Conservation (phyloP, 2,113 vertebrate genomes). For the Hippoglossus stenolepis region DNA sequence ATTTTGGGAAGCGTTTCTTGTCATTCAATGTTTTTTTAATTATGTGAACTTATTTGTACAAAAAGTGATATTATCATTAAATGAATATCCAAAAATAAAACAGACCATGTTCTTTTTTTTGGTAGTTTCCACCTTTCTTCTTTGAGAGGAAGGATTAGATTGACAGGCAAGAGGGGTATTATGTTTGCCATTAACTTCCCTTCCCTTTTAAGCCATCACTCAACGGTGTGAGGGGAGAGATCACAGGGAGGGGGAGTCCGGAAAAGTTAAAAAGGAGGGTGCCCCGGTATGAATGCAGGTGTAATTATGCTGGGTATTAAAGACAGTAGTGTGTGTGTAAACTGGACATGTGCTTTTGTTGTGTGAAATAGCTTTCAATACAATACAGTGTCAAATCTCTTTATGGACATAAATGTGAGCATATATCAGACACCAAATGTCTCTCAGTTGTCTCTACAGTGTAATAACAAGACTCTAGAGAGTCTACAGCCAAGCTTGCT, state of each 20-base stretch:
- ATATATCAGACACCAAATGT: no score
- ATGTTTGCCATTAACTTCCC: slow-evolving; percentile 36
- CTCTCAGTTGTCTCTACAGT: no score
- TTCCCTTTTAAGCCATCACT: slow-evolving; percentile 36
- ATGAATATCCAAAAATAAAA: slow-evolving; percentile 66
- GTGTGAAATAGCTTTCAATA: no score
- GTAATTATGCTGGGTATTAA: no score
- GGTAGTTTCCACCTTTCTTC: slow-evolving; percentile 11
- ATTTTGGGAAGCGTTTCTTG: slow-evolving; percentile 77
- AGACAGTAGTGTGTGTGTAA: no score
- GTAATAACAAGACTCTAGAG: no score
- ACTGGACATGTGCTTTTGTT: no score
- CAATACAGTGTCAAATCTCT: no score
- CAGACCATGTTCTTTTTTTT: not conserved
- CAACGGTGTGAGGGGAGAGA: not conserved
- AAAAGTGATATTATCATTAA: slow-evolving; percentile 77
- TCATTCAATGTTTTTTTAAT: slow-evolving; percentile 44
- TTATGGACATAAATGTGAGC: no score
- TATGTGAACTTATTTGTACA: slow-evolving; percentile 80
- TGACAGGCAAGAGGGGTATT: slow-evolving; percentile 3
- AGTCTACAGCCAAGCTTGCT: no score
- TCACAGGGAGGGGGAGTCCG: not conserved
- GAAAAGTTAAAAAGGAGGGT: no score
- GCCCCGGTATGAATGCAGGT: no score
- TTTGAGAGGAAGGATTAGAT: slow-evolving; percentile 17